phyloP scores from a whole-genome alignment of 2,888 invertebrate genomes.

The Nowickia ferox region DNA sequence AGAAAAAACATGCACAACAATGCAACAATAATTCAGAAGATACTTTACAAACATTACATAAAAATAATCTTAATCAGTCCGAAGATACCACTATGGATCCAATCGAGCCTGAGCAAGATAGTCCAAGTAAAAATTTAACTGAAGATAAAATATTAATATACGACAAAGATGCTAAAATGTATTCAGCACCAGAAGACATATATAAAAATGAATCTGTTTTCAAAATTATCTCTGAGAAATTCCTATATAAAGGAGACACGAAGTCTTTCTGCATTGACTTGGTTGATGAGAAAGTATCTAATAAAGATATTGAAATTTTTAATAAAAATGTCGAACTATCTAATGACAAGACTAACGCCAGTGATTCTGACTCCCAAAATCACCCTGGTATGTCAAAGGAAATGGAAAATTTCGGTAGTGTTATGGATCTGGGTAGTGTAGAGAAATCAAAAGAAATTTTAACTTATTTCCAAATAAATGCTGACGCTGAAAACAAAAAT shows the following conservation, averaged over 20 bases:
- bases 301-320: not conserved
- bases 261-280: too few species aligned
- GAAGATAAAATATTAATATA: not conserved
- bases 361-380: not conserved
- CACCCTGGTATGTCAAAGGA: not conserved
- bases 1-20: not conserved
- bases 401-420: too few species aligned
- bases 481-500: too few species aligned
- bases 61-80: not conserved
- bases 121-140: not conserved
- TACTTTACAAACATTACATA: not conserved
- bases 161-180: not conserved
- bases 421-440: too few species aligned
- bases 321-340: not conserved
- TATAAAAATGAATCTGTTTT: not conserved
- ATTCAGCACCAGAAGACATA: not conserved
- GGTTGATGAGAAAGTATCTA: too few species aligned
- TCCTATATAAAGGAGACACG: not conserved
- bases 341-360: not conserved
- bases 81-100: not conserved
- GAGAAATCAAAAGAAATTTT: too few species aligned
- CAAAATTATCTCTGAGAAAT: not conserved
- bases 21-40: not conserved
- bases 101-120: not conserved
- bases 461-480: too few species aligned